Evolutionary conservation across 1,140 invertebrate species (phyloP).

Genomic region (Leptopilina clavipes): DNA sequence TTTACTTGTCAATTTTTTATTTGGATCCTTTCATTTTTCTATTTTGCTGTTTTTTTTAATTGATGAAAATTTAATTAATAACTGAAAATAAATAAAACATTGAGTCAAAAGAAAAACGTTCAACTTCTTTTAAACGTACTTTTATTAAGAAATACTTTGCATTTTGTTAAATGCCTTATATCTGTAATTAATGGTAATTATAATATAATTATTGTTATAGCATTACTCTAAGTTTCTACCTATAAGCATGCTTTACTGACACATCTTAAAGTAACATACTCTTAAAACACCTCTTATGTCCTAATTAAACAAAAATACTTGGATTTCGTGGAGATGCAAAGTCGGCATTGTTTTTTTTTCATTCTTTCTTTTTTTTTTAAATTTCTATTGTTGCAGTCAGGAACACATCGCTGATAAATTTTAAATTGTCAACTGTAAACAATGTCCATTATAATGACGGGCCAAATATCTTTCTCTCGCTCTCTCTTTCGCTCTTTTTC

Average conservation of each 20-base stretch:
- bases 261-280: slow-evolving; percentile 72
- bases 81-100: neutral
- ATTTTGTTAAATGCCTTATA: slow-evolving; percentile 75
- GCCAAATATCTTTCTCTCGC: neutral
- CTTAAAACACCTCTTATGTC: slow-evolving; percentile 69
- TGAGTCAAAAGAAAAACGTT: neutral
- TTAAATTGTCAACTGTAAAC: slow-evolving; percentile 10
- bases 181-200: slow-evolving; percentile 73
- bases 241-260: slow-evolving; percentile 74
- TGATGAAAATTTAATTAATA: too few relatives aligned
- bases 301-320: slow-evolving; percentile 69
- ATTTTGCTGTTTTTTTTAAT: too few relatives aligned
- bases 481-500: neutral
- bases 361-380: neutral
- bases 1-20: too few relatives aligned
- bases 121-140: slow-evolving; percentile 70
- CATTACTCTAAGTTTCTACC: slow-evolving; percentile 72
- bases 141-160: slow-evolving; percentile 77
- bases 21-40: too few relatives aligned
- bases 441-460: slow-evolving; percentile 15
- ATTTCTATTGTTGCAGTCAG: slow-evolving; percentile 18
- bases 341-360: slow-evolving; percentile 30
- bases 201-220: slow-evolving; percentile 75
- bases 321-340: slow-evolving; percentile 61
- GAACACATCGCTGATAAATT: slow-evolving; percentile 27